Conservation (phyloP, 2,113 vertebrate genomes). For the Caracal caracal region DNA sequence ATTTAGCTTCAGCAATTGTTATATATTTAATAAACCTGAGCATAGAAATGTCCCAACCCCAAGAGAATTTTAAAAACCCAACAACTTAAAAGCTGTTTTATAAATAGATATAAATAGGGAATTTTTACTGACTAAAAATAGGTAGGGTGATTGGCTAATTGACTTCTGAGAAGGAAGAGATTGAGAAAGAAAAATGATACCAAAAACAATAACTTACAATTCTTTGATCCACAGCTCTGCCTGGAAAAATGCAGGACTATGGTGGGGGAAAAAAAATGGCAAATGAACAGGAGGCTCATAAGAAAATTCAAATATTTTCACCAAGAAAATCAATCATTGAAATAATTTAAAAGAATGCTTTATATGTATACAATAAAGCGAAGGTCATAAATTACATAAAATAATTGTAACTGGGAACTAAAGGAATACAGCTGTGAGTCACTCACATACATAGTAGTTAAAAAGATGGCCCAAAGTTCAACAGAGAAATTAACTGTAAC, state of each 20-base stretch:
- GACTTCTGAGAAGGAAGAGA: slow-evolving; percentile 47
- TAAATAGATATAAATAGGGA: not conserved
- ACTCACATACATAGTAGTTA: not conserved
- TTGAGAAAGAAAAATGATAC: not conserved
- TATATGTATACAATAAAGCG: slow-evolving; percentile 3
- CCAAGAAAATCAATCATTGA: slow-evolving; percentile 45
- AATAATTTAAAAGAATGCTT: slow-evolving; percentile 9
- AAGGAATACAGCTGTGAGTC: slow-evolving; percentile 26
- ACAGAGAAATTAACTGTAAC: slow-evolving; percentile 29
- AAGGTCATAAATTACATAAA: slow-evolving; percentile 29
- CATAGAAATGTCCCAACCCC: not conserved
- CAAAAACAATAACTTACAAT: slow-evolving; percentile 89
- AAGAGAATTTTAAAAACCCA: slow-evolving; percentile 33
- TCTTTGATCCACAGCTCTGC: slow-evolving; percentile 98
- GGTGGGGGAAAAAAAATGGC: slow-evolving; percentile 9
- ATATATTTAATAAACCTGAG: slow-evolving; percentile 34
- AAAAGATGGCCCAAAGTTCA: slow-evolving; percentile 39
- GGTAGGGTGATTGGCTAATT: not conserved
- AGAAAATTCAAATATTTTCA: slow-evolving; percentile 52
- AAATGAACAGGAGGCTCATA: not conserved
- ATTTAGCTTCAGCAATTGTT: slow-evolving; percentile 48
- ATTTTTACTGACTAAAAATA: slow-evolving; percentile 45
- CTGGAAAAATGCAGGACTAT: slow-evolving; percentile 92
- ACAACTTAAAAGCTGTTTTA: slow-evolving; percentile 14
- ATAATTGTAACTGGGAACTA: slow-evolving; percentile 7